phyloP scores from a whole-genome alignment of 2,113 vertebrate species.

The Uropsilus gracilis region DNA sequence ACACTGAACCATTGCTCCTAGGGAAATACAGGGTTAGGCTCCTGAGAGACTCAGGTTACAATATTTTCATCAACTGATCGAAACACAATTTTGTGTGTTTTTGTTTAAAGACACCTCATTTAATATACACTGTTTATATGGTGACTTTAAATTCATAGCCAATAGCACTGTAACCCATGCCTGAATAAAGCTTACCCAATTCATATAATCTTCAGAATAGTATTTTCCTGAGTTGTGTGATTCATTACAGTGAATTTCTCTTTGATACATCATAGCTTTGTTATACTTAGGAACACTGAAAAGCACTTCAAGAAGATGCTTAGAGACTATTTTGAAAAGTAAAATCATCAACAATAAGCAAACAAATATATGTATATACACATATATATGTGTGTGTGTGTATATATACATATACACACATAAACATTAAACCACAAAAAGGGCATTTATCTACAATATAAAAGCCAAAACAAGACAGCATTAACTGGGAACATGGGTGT shows the following conservation, averaged over 20 bases:
- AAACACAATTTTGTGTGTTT: conserved; percentile 32
- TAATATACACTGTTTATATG: neutral
- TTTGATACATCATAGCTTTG: neutral
- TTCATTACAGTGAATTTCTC: neutral
- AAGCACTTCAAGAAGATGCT: neutral
- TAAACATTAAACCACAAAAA: neutral
- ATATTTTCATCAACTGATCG: conserved; percentile 45
- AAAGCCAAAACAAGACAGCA: neutral
- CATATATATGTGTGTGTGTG: too few relatives aligned
- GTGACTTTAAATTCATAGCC: neutral
- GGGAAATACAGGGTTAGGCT: conserved; percentile 66
- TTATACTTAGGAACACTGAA: neutral
- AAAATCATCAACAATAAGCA: neutral
- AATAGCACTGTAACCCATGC: neutral
- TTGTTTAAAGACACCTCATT: conserved; percentile 40
- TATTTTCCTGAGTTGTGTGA: conserved; percentile 24
- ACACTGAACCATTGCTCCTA: conserved; percentile 70
- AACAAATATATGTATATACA: too few relatives aligned
- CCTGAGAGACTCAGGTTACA: conserved; percentile 50
- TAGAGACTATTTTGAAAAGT: neutral
- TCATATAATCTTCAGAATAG: neutral
- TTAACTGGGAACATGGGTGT: neutral
- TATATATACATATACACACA: too few relatives aligned
- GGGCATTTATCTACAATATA: neutral
- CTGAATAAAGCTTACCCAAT: conserved; percentile 28